These are phyloP conservation scores for Coleophora deauratella DNA, from an alignment of 2,888 invertebrate species.

Conservation along the genomic window DNA sequence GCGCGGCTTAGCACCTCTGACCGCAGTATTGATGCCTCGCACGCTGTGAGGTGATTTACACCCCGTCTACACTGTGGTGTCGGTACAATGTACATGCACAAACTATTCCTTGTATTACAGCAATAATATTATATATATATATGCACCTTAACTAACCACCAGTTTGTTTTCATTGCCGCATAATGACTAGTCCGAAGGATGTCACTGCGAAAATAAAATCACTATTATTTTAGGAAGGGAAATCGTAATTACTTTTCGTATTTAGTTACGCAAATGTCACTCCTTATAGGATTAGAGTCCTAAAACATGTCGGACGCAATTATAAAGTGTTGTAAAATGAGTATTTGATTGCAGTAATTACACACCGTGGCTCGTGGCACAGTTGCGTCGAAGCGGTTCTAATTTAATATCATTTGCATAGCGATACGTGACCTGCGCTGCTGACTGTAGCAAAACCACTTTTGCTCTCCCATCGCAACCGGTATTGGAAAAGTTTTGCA, in stretches of 20 bases:
- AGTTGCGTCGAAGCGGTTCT: conserved; percentile 73
- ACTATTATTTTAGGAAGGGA: too few relatives aligned
- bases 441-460: conserved; percentile 4
- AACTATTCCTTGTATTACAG: background rate
- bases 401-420: conserved; percentile 74
- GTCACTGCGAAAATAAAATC: too few relatives aligned
- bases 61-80: background rate
- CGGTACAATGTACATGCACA: too few relatives aligned
- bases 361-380: conserved; percentile 58
- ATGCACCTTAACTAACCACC: too few relatives aligned
- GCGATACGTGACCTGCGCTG: conserved; percentile 50
- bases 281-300: conserved; percentile 31
- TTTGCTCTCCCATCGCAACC: conserved; percentile 10
- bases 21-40: conserved; percentile 36
- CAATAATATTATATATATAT: background rate
- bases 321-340: conserved; percentile 59
- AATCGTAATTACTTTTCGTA: too few relatives aligned
- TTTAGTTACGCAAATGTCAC: conserved; percentile 30
- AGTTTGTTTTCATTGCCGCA: too few relatives aligned
- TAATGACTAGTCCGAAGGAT: too few relatives aligned
- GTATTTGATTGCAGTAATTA: conserved; percentile 73
- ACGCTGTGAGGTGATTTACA: conserved; percentile 1
- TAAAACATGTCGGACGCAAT: conserved; percentile 64
- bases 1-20: conserved; percentile 35
- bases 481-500: too few relatives aligned